Conservation (phyloP, 2,888 invertebrate genomes). For the Pilophorus perplexus region DNA sequence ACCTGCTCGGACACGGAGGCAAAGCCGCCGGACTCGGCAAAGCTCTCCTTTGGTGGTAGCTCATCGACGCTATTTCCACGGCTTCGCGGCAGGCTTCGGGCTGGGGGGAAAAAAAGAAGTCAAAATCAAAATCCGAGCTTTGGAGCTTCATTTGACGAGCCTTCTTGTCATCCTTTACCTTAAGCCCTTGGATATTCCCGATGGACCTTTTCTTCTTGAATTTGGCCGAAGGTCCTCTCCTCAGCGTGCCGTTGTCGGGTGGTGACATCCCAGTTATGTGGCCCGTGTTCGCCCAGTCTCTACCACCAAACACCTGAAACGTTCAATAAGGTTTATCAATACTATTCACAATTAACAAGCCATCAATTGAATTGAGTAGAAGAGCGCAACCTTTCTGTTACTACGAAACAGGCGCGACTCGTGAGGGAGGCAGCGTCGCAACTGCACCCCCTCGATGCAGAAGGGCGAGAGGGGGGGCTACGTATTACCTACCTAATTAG, state of each 20-base stretch:
- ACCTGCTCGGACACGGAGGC: constrained; percentile 50
- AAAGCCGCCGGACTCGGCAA: constrained; percentile 46
- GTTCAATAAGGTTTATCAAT: not conserved
- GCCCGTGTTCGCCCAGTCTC: constrained; percentile 70
- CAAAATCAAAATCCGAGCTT: not conserved
- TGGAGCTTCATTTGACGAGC: not conserved
- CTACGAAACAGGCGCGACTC: too few relatives aligned
- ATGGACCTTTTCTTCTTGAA: constrained; percentile 67
- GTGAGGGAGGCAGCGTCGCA: too few relatives aligned
- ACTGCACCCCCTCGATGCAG: too few relatives aligned
- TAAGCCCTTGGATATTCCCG: constrained; percentile 57
- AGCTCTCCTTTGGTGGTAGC: constrained; percentile 38
- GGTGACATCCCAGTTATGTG: constrained; percentile 56
- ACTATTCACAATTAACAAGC: not conserved
- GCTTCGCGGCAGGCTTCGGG: constrained; percentile 32
- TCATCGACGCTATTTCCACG: constrained; percentile 12
- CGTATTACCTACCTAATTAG: too few relatives aligned
- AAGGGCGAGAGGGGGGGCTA: too few relatives aligned
- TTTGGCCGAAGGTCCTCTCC: constrained; percentile 62
- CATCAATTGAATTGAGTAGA: too few relatives aligned
- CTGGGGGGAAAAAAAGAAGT: constrained; percentile 1
- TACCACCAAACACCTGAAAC: constrained; percentile 76
- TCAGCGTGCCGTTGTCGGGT: constrained; percentile 58
- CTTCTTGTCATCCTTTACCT: constrained; percentile 38
- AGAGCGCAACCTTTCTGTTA: too few relatives aligned